Evolutionary conservation across 2,888 invertebrate species (phyloP), one percentile per base, ranked within the genome.

Genomic region (Melinaea marsaeus): DNA sequence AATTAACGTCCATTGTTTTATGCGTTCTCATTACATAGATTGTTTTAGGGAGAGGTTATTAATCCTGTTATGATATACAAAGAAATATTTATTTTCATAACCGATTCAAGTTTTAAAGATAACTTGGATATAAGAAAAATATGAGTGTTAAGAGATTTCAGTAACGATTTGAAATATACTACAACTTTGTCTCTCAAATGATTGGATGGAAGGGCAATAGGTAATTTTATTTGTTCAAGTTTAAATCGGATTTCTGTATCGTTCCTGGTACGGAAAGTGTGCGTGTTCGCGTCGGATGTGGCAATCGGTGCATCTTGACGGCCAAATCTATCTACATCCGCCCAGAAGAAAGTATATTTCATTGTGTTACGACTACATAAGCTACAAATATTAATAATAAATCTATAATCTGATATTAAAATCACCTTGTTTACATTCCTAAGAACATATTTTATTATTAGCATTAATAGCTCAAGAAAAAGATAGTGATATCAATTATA

Each of bases 1-100:
- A 88, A 88, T 88, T 84, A 85, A 77, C 70, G 70, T 66, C 74
- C 79, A 85, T 88, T 88, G 85, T 88, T 88, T 88, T 85, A 87
- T 81, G 80, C 79, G 73, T 76, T 77, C 81, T 85, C 83, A 85
- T 86, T 86, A 85, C 84, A 85, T 83, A 80, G 83, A 86, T 85
- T 84, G 84, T 81, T 81, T 78, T 76, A 74, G 75, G 79, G 81
- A 79, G 80, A 73, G 75, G 76, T 79, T 83, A 79, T 81, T 78
- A 79, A 77, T 73, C 74, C 73, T 79, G 76, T 77, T 79, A 80
- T 84, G 75, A 79, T 81, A 80, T 79, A 70, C 72, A 76, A 78
- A 78, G 73, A 70, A 69, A 68, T 57, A 57, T 64, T 72, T 51
- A 51, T 51, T 11, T 51, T 51, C 32, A 51, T 32, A 32, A n/a